A percentile compares a stretch with the other conserved stretches of the same genome.
Evolutionary conservation across 2,113 vertebrate genomes (phyloP).

Genomic region (Peucedramus taeniatus): DNA sequence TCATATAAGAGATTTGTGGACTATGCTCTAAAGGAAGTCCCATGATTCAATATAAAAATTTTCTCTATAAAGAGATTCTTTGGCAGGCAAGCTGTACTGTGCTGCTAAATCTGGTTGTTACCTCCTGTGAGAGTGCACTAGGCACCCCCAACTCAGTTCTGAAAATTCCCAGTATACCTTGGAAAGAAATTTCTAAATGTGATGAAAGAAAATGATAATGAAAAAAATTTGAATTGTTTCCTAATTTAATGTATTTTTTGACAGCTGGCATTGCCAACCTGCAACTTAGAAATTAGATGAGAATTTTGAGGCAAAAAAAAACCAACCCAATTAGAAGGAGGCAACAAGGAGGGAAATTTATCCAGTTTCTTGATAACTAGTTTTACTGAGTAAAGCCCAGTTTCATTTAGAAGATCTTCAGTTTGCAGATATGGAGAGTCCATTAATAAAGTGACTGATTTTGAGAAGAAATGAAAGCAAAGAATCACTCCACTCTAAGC

Average conservation of each 20-base stretch:
- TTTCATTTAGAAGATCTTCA: neutral
- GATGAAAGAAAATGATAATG: neutral
- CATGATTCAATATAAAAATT: slow-evolving; percentile 57
- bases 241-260: neutral
- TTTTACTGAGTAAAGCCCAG: neutral
- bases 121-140: slow-evolving; percentile 29
- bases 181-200: slow-evolving; percentile 37
- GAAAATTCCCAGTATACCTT: slow-evolving; percentile 29
- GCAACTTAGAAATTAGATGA: neutral
- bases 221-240: neutral
- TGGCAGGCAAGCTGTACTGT: slow-evolving; percentile 47
- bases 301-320: neutral
- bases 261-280: neutral
- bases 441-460: neutral
- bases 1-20: slow-evolving; percentile 20
- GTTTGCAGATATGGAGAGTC: neutral
- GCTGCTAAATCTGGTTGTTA: slow-evolving; percentile 52
- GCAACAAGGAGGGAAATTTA: neutral
- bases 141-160: neutral
- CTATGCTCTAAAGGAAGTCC: neutral
- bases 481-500: neutral
- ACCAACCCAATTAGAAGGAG: neutral
- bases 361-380: neutral
- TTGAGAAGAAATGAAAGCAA: neutral
- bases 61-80: slow-evolving; percentile 39